These are phyloP conservation scores for Choloepus hoffmanni DNA, from an alignment of 2,113 vertebrate species.

Conservation along the genomic window DNA sequence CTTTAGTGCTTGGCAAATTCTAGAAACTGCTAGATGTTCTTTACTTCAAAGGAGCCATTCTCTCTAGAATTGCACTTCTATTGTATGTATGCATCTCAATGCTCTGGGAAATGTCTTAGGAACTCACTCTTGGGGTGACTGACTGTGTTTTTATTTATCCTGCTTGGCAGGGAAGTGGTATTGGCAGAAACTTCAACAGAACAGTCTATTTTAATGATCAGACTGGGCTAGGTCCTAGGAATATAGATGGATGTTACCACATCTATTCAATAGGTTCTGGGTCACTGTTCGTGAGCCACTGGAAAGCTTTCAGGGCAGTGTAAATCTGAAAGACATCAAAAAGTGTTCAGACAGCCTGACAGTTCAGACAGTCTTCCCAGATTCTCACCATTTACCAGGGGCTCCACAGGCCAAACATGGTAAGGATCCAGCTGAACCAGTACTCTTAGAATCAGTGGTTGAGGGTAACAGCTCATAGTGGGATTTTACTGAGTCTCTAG, in stretches of 20 bases:
- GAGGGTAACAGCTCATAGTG: neutral
- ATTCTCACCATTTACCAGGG: neutral
- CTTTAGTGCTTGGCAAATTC: neutral
- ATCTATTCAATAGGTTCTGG: neutral
- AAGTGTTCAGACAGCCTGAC: neutral
- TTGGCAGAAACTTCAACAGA: neutral
- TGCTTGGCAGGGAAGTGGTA: neutral
- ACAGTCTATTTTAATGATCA: neutral
- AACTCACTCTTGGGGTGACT: neutral
- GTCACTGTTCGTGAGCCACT: neutral
- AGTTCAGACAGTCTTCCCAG: neutral
- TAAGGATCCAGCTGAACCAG: neutral
- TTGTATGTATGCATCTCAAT: neutral
- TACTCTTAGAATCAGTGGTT: too few relatives aligned
- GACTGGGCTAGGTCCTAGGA: neutral
- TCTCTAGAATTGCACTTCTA: neutral
- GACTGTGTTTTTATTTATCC: neutral
- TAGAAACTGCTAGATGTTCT: constrained; percentile 3
- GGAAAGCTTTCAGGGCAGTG: neutral
- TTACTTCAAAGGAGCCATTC: neutral
- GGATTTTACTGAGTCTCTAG: neutral
- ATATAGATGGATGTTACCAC: neutral
- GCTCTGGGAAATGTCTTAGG: neutral
- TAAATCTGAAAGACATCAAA: neutral
- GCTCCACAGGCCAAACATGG: neutral